Base-by-base conservation (phyloP, 1,140 invertebrate genomes). In the Scaptomyza montana region DNA sequence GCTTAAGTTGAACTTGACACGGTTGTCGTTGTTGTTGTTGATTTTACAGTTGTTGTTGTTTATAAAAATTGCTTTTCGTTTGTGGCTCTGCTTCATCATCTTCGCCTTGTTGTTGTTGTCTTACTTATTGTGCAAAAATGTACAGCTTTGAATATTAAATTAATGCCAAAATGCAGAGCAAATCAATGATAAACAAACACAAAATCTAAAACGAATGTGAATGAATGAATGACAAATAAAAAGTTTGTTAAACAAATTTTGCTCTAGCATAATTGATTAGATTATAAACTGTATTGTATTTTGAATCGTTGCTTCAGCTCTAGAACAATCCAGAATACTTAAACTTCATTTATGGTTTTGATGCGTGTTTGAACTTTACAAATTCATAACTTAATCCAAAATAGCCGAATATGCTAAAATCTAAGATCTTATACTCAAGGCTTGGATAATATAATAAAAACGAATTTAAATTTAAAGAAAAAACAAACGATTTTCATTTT, bases 1-100 rank as follows among this genome's bases (percentile, higher is more conserved):
- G 81, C 82, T 82, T 86, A 82, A 87, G 82, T 78, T 86, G 82
- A 86, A 86, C 82, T 86, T 86, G 82, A 86, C 82, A 86, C 82
- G 64, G 82, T 87, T 86, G 67, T 25, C 61, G 45, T 66, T 85
- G 80, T 76, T 78, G 19, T 50, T 55, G 61, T 39, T 62, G 10
- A 47, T 64, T 54, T 71, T 64, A 55, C 54, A 60, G 13, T 36
- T 65, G 47, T 70, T 81, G 78, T 74, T 77, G 69, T 67, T 65
- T 57, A 55, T 3, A 7, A 69, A 74, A 77, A 85, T 80, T 67
- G 61, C 65, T 65, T 57, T 80, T 80, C 62, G 25, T 16, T 45
- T n/a, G 39, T 49, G 13, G 62, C 41, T 78, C 36, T 6, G 28
- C 33, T 9, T 36, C 39, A n/a, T n/a, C 39, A 43, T 43, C 8